These are phyloP conservation scores for Acleris laterana DNA, from an alignment of 2,888 invertebrate genomes.

Conservation along the genomic window DNA sequence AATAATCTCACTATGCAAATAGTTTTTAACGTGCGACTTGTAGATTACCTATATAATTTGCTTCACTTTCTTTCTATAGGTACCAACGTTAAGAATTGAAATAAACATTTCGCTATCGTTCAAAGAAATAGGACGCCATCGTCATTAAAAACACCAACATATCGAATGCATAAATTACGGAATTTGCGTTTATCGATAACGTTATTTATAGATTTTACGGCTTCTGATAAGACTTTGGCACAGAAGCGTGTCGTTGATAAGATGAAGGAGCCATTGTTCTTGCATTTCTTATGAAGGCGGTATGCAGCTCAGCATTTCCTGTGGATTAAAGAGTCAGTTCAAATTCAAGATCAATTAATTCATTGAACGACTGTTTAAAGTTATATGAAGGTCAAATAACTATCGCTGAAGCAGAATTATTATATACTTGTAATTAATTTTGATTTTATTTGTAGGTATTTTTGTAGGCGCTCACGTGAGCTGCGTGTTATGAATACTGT, in stretches of 20 bases:
- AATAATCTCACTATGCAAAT: too few relatives aligned
- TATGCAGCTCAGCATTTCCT: conserved; percentile 23
- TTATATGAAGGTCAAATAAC: not conserved
- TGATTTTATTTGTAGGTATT: too few relatives aligned
- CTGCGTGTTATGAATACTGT: too few relatives aligned
- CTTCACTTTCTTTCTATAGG: too few relatives aligned
- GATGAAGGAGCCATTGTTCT: conserved; percentile 26
- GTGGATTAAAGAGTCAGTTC: conserved; percentile 3
- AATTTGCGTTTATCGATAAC: conserved; percentile 24
- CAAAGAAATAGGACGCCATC: not conserved
- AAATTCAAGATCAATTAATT: not conserved
- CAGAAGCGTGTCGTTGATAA: conserved; percentile 27
- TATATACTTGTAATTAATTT: too few relatives aligned
- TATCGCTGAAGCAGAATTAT: not conserved
- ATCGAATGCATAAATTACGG: conserved; percentile 22
- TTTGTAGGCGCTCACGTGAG: too few relatives aligned
- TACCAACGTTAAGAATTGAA: not conserved
- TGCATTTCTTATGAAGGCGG: conserved; percentile 10
- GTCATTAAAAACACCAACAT: conserved; percentile 3
- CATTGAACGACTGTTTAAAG: not conserved
- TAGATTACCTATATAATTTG: too few relatives aligned
- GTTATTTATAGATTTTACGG: conserved; percentile 25
- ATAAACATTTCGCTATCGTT: not conserved
- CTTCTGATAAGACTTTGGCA: conserved; percentile 13
- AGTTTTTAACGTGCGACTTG: too few relatives aligned